These are phyloP conservation scores for Lasioglossum pauxillum DNA, from an alignment of 2,888 invertebrate species.

Conservation along the genomic window DNA sequence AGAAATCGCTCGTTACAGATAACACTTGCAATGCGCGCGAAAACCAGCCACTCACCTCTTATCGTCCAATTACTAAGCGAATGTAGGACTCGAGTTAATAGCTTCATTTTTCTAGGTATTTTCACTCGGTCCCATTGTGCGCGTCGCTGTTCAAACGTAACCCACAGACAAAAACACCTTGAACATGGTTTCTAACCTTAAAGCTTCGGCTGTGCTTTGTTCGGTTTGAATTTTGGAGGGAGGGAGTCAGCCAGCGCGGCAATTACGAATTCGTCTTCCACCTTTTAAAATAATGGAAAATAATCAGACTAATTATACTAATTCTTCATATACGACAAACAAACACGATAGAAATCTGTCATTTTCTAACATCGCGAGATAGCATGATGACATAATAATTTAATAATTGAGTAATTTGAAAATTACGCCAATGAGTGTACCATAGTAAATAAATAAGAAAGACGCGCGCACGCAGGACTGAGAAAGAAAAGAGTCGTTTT, in stretches of 20 bases:
- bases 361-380: not conserved
- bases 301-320: not conserved
- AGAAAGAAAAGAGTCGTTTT: not conserved
- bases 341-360: not conserved
- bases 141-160: not conserved
- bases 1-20: slow-evolving; percentile 16
- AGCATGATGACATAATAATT: not conserved
- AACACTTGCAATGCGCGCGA: slow-evolving; percentile 9
- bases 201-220: slow-evolving; percentile 2
- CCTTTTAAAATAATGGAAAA: not conserved
- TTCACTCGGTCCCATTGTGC: not conserved
- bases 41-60: slow-evolving; percentile 10
- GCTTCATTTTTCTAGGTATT: slow-evolving; percentile 10
- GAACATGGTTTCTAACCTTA: not conserved
- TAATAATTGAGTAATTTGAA: not conserved
- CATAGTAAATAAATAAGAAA: not conserved
- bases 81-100: slow-evolving; percentile 8
- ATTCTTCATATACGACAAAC: not conserved
- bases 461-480: not conserved
- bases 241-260: not conserved
- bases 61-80: slow-evolving; percentile 14
- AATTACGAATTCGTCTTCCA: not conserved
- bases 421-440: not conserved
- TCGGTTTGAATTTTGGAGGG: not conserved
- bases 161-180: not conserved